Evolutionary conservation across 2,888 invertebrate genomes (phyloP), one percentile per base, ranked within the genome.

Genomic region (Nematopogon swammerdamellus): DNA sequence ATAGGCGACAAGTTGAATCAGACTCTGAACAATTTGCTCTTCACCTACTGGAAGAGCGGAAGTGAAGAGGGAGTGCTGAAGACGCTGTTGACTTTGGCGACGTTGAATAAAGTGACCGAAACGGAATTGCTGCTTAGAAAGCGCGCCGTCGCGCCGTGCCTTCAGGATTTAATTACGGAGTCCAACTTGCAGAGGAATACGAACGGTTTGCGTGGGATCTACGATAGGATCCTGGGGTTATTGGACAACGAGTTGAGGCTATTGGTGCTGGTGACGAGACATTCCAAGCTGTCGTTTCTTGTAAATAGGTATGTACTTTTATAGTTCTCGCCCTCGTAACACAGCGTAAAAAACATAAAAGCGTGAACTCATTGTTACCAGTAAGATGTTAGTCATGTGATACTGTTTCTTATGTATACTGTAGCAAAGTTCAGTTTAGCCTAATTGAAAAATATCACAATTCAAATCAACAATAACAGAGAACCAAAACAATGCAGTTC

Each of bases 91-190:
- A 82, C 81, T 57, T 77, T 88, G 55, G 75, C 86, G 6, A 84
- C 86, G 25, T 81, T 92, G 54, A 86, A 87, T 59, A 84, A 85
- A 65, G 84, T 86, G 48, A 61, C 65, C 1, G 85, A 87, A 60
- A 91, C 90, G 0, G 92, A 95, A 68, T 72, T 80, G 51, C 76
- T 89, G 2, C 85, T 92, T 57, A 80, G 86, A 54, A 82, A 83
- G 55, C 82, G 87, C 63, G 80, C 90, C 6, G 82, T 92, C 14
- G 77, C 83, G 44, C 88, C 89, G 3, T 76, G 83, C 50, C 72
- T 93, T 63, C 82, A 85, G 59, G 81, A 84, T 57, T 80, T 90
- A n/a, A 87, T 95, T 16, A 85, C 83, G 52, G 89, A 90, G 64
- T 76, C 82, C 47, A 75, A 82, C 44, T 63, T 89, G 53, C 84